These are phyloP conservation scores for Sarotherodon lohbergeri DNA, from an alignment of 2,113 vertebrate species.

Conservation along the genomic window DNA sequence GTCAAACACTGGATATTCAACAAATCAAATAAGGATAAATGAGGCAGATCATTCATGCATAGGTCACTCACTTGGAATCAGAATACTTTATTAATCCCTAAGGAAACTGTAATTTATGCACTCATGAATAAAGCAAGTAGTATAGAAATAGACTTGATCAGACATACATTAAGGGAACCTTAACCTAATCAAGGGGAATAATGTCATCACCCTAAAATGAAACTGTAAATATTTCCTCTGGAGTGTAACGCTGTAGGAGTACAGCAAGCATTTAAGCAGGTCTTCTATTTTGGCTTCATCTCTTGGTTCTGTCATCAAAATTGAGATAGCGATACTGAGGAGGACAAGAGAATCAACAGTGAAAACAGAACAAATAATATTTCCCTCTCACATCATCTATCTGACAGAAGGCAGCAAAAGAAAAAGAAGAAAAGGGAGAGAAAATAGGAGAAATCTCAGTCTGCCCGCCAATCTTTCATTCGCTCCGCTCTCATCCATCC, in stretches of 20 bases:
- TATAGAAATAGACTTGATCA: neutral
- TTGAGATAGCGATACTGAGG: constrained; percentile 49
- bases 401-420: constrained; percentile 61
- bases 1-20: neutral
- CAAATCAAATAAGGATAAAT: neutral
- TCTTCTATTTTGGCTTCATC: constrained; percentile 7
- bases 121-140: neutral
- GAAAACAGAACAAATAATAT: constrained; percentile 65
- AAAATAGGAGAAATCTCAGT: constrained; percentile 56
- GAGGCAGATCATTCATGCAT: neutral
- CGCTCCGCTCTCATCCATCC: constrained; percentile 69
- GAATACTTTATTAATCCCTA: neutral
- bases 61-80: neutral
- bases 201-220: neutral
- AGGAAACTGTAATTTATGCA: neutral
- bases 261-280: neutral
- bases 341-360: constrained; percentile 53
- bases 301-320: constrained; percentile 39
- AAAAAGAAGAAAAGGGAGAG: constrained; percentile 1
- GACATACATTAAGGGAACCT: neutral
- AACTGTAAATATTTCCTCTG: neutral
- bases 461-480: constrained; percentile 73
- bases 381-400: constrained; percentile 64
- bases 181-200: neutral
- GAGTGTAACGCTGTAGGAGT: neutral